Base-by-base conservation (phyloP, 2,113 vertebrate species). In the Orthonyx spaldingii region DNA sequence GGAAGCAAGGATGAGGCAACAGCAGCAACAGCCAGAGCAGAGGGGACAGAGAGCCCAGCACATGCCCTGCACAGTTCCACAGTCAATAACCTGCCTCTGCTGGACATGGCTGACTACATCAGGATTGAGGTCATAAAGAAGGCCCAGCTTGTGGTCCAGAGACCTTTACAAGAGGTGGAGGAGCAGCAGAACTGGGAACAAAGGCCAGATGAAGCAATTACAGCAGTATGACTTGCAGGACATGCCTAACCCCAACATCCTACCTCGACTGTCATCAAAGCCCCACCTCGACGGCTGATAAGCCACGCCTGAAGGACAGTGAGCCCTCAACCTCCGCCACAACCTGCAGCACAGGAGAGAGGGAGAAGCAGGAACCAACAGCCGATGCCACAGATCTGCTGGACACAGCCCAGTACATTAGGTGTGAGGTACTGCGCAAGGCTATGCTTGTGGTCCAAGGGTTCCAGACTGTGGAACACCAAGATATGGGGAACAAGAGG, bases 371-470 rank as follows among this genome's bases (percentile, higher is more conserved):
- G 30, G 42, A 47, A 19, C 19, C n/a, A 30, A 16, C 11, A 55
- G 14, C 8, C 2, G 0, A 6, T 16, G 8, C 13, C 18, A 33
- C 0, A 0, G 41, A 28, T 39, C 11, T 72, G 22, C 32, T 44
- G 33, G 27, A 50, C 42, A 61, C 16, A 39, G 56, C 13, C 27
- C 47, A 52, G 16, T 19, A 59, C 9, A 9, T 28, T 8, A 30
- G 12, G 32, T 19, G 18, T 13, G 27, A 11, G 37, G 12, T 52
- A 11, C 4, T 52, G 6, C 1, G 0, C 19, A 81, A 59, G 44
- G 60, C 60, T 65, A 5, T 33, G 16, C n/a, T 18, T 23, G 4
- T 33, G 33, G 33, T 26, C 21, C 32, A 44, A 56, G 44, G 21
- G 27, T 42, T 23, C 6, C 41, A 28, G 23, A 7, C 10, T 47